Evolutionary conservation across 2,888 invertebrate species (phyloP).

Genomic region (Ennomos erosarius): DNA sequence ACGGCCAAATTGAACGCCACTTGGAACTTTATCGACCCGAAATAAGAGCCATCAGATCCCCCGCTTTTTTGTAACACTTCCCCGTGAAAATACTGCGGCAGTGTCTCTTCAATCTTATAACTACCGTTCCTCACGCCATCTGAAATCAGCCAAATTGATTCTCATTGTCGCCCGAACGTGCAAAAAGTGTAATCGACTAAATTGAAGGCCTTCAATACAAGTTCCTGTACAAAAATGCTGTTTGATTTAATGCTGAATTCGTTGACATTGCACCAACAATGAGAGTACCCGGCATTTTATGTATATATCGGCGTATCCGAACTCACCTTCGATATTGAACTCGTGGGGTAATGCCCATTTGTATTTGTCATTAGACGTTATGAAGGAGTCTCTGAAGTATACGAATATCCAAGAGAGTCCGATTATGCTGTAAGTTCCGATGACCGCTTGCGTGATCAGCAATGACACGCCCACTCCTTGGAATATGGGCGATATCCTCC

Average conservation of each 20-base stretch:
- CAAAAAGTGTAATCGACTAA: conserved; percentile 54
- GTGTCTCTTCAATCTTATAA: conserved; percentile 87
- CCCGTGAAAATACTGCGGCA: conserved; percentile 94
- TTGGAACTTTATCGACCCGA: conserved; percentile 92
- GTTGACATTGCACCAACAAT: conserved; percentile 50
- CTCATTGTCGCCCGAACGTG: conserved; percentile 23
- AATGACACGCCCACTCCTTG: conserved; percentile 95
- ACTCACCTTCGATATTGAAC: conserved; percentile 87
- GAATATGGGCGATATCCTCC: conserved; percentile 96
- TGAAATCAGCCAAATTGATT: conserved; percentile 27
- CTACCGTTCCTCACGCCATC: conserved; percentile 60
- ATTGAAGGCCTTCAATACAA: conserved; percentile 52
- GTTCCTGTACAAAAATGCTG: conserved; percentile 52
- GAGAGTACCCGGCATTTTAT: conserved; percentile 21
- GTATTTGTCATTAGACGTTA: conserved; percentile 91
- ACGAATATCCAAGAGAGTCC: conserved; percentile 97
- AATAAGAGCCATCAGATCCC: conserved; percentile 65
- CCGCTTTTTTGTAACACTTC: conserved; percentile 89
- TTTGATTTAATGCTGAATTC: conserved; percentile 50
- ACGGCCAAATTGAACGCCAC: conserved; percentile 95
- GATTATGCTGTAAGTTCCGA: conserved; percentile 94
- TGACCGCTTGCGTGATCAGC: conserved; percentile 90
- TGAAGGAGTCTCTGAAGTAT: conserved; percentile 94
- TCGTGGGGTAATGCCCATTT: conserved; percentile 92
- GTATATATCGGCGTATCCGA: conserved; percentile 30